Conservation (phyloP, 2,888 invertebrate genomes). For the Eubasilissa splendida region DNA sequence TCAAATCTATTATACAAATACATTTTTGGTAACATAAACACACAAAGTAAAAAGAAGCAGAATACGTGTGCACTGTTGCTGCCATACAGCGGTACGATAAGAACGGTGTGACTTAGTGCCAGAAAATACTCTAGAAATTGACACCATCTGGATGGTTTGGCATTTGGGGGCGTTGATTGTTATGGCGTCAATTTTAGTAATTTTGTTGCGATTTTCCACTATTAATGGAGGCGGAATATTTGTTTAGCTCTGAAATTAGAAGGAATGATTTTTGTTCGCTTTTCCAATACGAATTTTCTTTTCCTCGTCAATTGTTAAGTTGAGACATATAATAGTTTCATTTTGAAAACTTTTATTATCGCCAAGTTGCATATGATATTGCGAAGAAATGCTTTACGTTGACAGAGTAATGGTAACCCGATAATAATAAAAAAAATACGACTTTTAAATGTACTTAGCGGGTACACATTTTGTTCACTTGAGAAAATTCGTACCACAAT, state of each 20-base stretch:
- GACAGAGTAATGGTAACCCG: too few relatives aligned
- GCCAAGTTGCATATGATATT: too few relatives aligned
- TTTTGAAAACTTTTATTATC: too few relatives aligned
- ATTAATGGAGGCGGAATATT: constrained; percentile 19
- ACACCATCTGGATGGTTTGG: background rate
- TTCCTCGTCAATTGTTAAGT: too few relatives aligned
- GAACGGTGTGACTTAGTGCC: background rate
- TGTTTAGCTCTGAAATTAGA: constrained; percentile 36
- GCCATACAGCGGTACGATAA: background rate
- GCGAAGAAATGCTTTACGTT: too few relatives aligned
- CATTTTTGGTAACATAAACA: background rate
- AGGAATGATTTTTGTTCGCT: constrained; percentile 30
- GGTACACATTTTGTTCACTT: too few relatives aligned
- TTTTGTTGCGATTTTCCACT: constrained; percentile 35
- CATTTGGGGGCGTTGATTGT: constrained; percentile 47
- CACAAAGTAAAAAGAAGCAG: background rate
- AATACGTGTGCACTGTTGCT: background rate
- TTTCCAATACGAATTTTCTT: constrained; percentile 18
- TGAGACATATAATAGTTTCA: too few relatives aligned
- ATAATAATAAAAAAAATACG: too few relatives aligned
- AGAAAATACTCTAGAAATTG: background rate
- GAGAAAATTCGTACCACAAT: too few relatives aligned
- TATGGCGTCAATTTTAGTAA: constrained; percentile 46
- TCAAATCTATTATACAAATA: background rate
- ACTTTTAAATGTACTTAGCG: too few relatives aligned